Conservation (phyloP, 2,888 invertebrate genomes). For the Nemotelus pantherinus region DNA sequence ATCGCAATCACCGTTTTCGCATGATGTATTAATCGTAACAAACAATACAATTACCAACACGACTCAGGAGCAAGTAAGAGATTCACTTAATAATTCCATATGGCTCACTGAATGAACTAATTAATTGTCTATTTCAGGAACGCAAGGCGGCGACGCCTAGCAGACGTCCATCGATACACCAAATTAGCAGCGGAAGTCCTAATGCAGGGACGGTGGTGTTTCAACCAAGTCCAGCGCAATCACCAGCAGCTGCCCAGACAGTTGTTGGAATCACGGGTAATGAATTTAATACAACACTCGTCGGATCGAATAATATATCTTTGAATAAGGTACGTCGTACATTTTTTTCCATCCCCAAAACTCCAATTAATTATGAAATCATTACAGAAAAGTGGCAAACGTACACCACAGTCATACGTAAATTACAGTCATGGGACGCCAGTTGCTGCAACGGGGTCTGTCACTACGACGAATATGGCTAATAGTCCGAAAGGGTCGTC, state of each 20-base stretch:
- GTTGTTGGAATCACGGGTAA: constrained; percentile 64
- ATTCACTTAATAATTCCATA: constrained; percentile 24
- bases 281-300: constrained; percentile 65
- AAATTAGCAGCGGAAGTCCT: constrained; percentile 65
- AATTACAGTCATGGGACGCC: constrained; percentile 61
- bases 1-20: constrained; percentile 65
- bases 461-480: constrained; percentile 64
- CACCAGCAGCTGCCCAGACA: constrained; percentile 63
- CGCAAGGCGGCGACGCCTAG: constrained; percentile 66
- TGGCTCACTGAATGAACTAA: constrained; percentile 27
- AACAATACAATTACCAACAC: constrained; percentile 64
- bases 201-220: constrained; percentile 65
- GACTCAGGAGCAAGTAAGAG: constrained; percentile 63
- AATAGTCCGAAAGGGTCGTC: constrained; percentile 65
- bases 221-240: constrained; percentile 65
- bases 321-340: constrained; percentile 61
- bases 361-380: constrained; percentile 1
- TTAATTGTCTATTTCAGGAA: constrained; percentile 56
- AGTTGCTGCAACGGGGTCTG: constrained; percentile 62
- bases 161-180: constrained; percentile 65
- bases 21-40: constrained; percentile 65
- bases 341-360: neutral
- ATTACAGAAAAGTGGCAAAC: constrained; percentile 49
- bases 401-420: constrained; percentile 52
- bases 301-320: constrained; percentile 65